Evolutionary conservation across 2,113 vertebrate genomes (phyloP).

Genomic region (Oncorhynchus masou): DNA sequence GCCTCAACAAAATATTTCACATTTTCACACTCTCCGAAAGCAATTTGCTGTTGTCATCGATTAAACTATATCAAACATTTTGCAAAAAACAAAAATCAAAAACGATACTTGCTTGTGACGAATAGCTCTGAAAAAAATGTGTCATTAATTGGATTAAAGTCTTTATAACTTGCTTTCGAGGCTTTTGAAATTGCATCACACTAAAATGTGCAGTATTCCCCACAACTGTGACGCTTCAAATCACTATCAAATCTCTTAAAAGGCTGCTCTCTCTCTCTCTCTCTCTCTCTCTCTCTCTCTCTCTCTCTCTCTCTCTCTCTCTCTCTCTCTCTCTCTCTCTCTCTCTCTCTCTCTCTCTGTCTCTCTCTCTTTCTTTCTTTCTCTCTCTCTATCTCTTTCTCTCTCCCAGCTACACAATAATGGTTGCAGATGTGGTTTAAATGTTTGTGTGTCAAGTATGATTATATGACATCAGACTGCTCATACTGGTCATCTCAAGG

Average conservation of each 20-base stretch:
- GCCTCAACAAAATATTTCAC: background rate
- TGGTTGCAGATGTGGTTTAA: background rate
- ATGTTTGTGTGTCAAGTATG: background rate
- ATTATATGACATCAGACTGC: too few species aligned
- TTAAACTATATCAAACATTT: background rate
- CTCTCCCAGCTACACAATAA: background rate
- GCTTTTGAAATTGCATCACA: conserved; percentile 9
- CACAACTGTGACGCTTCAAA: conserved; percentile 41
- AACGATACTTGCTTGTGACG: background rate
- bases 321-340: too few species aligned
- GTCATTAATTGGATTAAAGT: conserved; percentile 5
- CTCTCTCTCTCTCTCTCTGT: background rate
- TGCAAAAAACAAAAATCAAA: background rate
- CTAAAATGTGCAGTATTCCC: conserved; percentile 28
- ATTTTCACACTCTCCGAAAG: background rate
- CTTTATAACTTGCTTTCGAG: conserved; percentile 20
- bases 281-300: too few species aligned
- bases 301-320: too few species aligned
- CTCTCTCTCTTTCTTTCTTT: background rate
- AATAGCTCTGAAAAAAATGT: background rate
- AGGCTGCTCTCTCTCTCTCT: conserved; percentile 12
- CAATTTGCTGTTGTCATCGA: conserved; percentile 9
- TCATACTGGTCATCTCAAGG: background rate
- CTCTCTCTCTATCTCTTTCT: conserved; percentile 11
- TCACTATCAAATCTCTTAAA: conserved; percentile 53